A percentile compares a stretch with the other conserved stretches of the same genome.
Evolutionary conservation across 2,797 vertebrate genomes (phyloP).

Genomic region (Danio jaintianensis): DNA sequence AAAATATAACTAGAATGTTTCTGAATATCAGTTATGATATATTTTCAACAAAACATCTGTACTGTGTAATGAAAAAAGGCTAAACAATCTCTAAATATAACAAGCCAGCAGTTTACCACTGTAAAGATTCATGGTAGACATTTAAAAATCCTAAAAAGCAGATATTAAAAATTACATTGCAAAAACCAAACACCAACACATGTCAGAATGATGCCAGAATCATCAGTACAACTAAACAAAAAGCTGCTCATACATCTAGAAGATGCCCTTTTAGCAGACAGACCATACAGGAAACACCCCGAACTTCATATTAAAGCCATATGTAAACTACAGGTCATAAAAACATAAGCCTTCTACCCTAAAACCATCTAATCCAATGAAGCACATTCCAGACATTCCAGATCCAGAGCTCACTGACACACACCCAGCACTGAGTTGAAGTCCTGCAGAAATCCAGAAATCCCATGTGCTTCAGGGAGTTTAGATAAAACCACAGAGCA

Average conservation of each 20-base stretch:
- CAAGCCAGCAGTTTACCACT: background rate
- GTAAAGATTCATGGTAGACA: background rate
- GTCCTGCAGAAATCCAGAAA: background rate
- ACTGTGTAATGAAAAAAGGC: background rate
- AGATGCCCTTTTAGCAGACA: background rate
- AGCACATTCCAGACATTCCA: conserved; percentile 40
- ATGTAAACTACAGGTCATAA: background rate
- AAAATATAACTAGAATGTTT: background rate
- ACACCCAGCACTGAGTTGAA: conserved; percentile 29
- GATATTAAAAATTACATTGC: background rate
- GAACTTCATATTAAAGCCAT: background rate
- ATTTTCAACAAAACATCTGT: background rate
- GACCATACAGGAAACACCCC: background rate
- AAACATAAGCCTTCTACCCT: background rate
- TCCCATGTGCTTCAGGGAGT: background rate
- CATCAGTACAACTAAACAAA: background rate
- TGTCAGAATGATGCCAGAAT: background rate
- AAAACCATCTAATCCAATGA: conserved; percentile 30
- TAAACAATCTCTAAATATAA: background rate
- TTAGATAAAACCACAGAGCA: conserved; percentile 12
- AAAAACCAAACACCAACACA: too few species aligned
- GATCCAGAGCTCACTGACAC: conserved; percentile 26
- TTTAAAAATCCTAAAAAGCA: background rate
- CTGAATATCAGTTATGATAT: background rate
- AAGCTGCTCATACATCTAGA: background rate